phyloP scores from a whole-genome alignment of 2,797 vertebrate species.

The Typhlichthys eigenmanni region DNA sequence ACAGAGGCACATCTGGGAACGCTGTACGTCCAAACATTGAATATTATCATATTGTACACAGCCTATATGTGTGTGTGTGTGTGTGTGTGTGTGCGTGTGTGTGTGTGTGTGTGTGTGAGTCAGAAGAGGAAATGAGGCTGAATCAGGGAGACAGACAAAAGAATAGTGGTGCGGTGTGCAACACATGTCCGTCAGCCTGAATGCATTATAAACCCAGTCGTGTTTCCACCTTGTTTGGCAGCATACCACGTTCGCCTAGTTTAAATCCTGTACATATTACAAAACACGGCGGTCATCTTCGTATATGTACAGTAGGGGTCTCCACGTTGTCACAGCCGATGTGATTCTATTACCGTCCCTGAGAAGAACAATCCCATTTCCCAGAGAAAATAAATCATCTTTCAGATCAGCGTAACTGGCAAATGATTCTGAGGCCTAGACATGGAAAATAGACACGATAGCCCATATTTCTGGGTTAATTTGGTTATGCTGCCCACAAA shows the following conservation, averaged over 20 bases:
- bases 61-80: not conserved
- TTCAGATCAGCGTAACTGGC: conserved; percentile 59
- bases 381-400: conserved; percentile 60
- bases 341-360: conserved; percentile 59
- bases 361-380: conserved; percentile 64
- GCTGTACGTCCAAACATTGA: no score
- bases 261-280: conserved; percentile 35
- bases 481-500: conserved; percentile 62
- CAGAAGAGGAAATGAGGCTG: no score
- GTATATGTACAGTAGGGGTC: conserved; percentile 9
- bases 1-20: no score
- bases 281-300: conserved; percentile 22
- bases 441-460: conserved; percentile 67
- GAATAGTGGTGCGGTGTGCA: no score
- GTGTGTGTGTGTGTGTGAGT: not conserved
- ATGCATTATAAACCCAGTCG: not conserved
- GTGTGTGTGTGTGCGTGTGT: not conserved
- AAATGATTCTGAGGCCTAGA: conserved; percentile 60
- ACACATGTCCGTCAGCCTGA: not conserved
- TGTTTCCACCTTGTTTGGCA: not conserved
- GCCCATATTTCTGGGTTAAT: conserved; percentile 66
- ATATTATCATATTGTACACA: not conserved
- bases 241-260: conserved; percentile 9
- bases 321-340: conserved; percentile 44
- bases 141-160: no score